phyloP scores from a whole-genome alignment of 2,797 vertebrate genomes.

The Lithobates pipiens region DNA sequence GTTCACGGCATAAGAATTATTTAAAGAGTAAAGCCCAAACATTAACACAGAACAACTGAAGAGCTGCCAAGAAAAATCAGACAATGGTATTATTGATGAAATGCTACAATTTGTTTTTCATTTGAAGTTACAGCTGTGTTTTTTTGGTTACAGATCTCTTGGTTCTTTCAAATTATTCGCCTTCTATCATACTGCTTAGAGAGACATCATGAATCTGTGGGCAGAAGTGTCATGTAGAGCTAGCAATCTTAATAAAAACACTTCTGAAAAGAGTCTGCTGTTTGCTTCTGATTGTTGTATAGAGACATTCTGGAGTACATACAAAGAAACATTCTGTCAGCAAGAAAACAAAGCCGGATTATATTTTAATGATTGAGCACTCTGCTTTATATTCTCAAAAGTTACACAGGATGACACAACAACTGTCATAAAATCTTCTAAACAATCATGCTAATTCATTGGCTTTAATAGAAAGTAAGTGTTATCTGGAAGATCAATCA shows the following conservation, averaged over 20 bases:
- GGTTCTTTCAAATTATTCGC: conserved; percentile 6
- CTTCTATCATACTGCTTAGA: background rate
- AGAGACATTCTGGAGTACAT: conserved; percentile 9
- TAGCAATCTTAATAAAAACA: conserved; percentile 26
- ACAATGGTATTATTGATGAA: no score
- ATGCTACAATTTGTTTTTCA: background rate
- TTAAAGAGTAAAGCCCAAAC: background rate
- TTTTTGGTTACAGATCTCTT: background rate
- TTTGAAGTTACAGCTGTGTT: background rate
- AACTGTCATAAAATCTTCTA: conserved; percentile 9
- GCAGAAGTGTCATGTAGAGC: conserved; percentile 5
- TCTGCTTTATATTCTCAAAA: conserved; percentile 9
- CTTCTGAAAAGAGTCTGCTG: conserved; percentile 13
- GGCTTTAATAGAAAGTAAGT: conserved; percentile 20
- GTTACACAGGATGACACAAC: conserved; percentile 32
- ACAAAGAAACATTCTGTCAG: conserved; percentile 33
- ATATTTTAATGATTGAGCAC: conserved; percentile 16
- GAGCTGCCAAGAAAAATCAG: no score
- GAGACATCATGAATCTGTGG: background rate
- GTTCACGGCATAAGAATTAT: no score
- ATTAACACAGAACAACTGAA: background rate
- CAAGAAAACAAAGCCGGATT: conserved; percentile 12
- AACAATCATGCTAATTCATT: conserved; percentile 41
- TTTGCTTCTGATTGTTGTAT: conserved; percentile 16
- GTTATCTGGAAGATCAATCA: conserved; percentile 26